phyloP scores from a whole-genome alignment of 2,888 invertebrate genomes.

The Chironomus riparius region DNA sequence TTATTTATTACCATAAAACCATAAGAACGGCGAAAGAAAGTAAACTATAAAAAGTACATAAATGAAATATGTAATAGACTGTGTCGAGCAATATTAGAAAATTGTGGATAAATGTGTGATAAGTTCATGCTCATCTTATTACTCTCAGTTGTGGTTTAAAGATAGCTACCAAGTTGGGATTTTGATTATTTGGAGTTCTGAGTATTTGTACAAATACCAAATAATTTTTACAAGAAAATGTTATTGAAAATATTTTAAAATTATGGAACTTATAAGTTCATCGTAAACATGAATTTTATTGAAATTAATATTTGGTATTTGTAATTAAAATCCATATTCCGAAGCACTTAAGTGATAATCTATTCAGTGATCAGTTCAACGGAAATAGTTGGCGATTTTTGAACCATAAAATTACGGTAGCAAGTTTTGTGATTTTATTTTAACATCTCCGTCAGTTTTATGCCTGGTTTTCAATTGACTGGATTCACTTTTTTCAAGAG shows the following conservation, averaged over 20 bases:
- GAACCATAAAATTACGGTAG: neutral
- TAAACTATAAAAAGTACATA: neutral
- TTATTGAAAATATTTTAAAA: too few relatives aligned
- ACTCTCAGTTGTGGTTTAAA: neutral
- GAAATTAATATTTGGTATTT: too few relatives aligned
- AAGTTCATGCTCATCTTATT: neutral
- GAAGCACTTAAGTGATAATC: neutral
- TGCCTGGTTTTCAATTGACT: neutral
- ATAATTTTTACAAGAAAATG: too few relatives aligned
- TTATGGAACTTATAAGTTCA: too few relatives aligned
- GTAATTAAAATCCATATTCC: too few relatives aligned
- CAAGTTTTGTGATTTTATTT: neutral
- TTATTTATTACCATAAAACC: neutral
- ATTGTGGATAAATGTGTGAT: neutral
- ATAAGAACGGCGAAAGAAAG: neutral
- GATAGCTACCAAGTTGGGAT: neutral
- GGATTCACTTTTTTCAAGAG: neutral
- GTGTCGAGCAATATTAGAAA: neutral
- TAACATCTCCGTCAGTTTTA: neutral
- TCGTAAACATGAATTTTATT: too few relatives aligned
- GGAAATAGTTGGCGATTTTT: neutral
- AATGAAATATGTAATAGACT: neutral
- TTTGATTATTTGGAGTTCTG: too few relatives aligned
- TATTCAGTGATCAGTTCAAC: neutral
- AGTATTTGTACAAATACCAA: too few relatives aligned